Evolutionary conservation across 2,113 vertebrate species (phyloP).

Genomic region (Hyla sarda): DNA sequence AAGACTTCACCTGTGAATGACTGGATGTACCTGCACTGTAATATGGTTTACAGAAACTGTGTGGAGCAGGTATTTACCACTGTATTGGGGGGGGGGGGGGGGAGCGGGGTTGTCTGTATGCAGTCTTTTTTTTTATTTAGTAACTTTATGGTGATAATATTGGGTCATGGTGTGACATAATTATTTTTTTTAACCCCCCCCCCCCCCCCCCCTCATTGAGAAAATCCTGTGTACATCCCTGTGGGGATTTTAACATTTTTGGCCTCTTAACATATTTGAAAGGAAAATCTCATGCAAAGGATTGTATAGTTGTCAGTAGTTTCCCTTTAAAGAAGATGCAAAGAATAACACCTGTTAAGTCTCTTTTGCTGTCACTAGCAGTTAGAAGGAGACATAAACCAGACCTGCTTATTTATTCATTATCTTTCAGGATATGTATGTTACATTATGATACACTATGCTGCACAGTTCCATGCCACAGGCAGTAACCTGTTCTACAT

Average conservation of each 20-base stretch:
- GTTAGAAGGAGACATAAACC: neutral
- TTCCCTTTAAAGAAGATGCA: neutral
- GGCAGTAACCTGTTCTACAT: constrained; percentile 22
- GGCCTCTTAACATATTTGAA: neutral
- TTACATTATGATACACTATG: neutral
- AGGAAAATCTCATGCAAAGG: neutral
- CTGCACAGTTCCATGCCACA: neutral
- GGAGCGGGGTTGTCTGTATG: no score
- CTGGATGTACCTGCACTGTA: no score
- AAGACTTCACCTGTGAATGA: no score
- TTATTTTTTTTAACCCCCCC: no score
- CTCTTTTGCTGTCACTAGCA: neutral
- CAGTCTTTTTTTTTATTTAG: no score
- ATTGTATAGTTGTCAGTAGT: neutral
- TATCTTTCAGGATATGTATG: neutral
- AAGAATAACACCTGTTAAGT: neutral
- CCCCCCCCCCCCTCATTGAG: no score
- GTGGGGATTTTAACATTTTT: neutral
- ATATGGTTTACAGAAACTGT: no score
- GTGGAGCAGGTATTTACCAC: no score
- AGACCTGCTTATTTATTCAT: constrained; percentile 12
- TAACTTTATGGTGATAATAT: no score
- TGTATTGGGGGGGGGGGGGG: no score
- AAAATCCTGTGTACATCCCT: no score
- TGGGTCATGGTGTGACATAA: no score